A percentile compares a stretch with the other conserved stretches of the same genome.
Conservation (phyloP, 2,113 vertebrate species). For the Erythrolamprus reginae region DNA sequence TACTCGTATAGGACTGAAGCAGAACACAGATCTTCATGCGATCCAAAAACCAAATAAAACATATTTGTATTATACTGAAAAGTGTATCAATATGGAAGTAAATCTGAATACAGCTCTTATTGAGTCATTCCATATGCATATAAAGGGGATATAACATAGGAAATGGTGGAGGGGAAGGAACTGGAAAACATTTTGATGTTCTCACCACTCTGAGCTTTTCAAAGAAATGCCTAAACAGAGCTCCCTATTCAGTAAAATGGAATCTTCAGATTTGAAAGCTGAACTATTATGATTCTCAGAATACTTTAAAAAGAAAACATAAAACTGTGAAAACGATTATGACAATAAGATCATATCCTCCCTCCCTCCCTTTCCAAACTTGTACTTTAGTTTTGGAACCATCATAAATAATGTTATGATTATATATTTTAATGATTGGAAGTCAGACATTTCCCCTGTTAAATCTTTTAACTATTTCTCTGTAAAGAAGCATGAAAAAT, state of each 20-base stretch:
- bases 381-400: neutral
- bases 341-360: neutral
- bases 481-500: slow-evolving; percentile 10
- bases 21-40: neutral
- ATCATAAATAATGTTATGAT: neutral
- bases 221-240: neutral
- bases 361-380: neutral
- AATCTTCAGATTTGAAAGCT: neutral
- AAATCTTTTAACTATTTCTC: slow-evolving; percentile 20
- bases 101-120: neutral
- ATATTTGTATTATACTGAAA: neutral
- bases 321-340: neutral
- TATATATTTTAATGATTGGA: neutral
- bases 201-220: neutral
- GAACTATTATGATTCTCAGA: neutral
- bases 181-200: neutral
- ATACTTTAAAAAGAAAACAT: neutral
- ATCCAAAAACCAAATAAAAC: neutral
- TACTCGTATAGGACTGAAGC: neutral
- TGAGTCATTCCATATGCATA: neutral
- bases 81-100: neutral
- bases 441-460: neutral
- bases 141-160: neutral
- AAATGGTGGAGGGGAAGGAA: neutral
- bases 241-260: neutral